Base-by-base conservation (phyloP, 1,140 invertebrate species). In the Brevipalpus yothersi region DNA sequence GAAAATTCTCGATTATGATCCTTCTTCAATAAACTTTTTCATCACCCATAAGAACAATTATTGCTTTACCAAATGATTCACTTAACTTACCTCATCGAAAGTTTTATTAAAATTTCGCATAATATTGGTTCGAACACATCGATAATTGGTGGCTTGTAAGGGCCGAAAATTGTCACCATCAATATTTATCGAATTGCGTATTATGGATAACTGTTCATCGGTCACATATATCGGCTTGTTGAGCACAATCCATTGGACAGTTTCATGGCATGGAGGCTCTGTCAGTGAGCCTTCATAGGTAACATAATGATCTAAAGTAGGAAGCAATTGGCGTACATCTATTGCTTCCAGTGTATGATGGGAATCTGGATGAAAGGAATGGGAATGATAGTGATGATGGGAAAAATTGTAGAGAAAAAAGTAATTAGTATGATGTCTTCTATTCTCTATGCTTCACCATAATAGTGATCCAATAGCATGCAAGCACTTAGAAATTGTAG, bases 221-320 rank as follows among this genome's bases (percentile, higher is more conserved):
- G 85, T 89, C 69, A 91, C 89, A 72, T 94, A 95, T 70, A 95
- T 89, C 51, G 91, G 90, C 72, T 90, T 92, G 73, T 95, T 95
- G 67, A 92, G 77, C 63, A 95, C 83, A 68, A 94, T 79, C 91
- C 91, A 95, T 63, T 88, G 92, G 13, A 75, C 71, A 3, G 72
- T 75, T 63, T 75, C 74, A 63, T 72, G 68, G 63, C 74, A 75
- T 10, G 73, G 74, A 0, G 91, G 91, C 72, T 86, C 86, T 49
- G 90, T 95, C 17, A 86, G 86, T 51, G 88, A 93, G 41, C 91
- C 91, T 67, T 95, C 91, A 72, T 95, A 95, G n/a, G 90, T 94
- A 73, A 95, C 39, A 41, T 55, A 55, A 55, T 55, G 53, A 9
- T 55, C 40, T 31, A 41, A 4, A 39, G 53, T 55, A 8, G 53